Conservation (phyloP, 2,113 vertebrate species). For the Struthio camelus region DNA sequence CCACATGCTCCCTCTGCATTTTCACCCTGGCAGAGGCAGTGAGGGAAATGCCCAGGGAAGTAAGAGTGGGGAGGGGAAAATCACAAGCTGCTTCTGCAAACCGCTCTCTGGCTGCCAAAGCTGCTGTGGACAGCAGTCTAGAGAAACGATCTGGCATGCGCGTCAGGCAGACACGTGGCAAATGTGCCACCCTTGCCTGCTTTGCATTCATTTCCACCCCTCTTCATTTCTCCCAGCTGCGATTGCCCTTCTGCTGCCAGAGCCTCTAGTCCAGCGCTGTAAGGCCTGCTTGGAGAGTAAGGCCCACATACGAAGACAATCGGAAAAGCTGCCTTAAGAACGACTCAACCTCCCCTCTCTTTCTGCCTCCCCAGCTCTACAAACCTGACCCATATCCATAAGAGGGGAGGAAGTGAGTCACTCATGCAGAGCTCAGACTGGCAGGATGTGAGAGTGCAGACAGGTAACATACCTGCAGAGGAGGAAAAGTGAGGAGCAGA, state of each 20-base stretch:
- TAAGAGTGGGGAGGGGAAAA: neutral
- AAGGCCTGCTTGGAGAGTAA: neutral
- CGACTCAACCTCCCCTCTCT: slow-evolving; percentile 22
- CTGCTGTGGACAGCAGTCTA: neutral
- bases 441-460: slow-evolving; percentile 49
- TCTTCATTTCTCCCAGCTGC: neutral
- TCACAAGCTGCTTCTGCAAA: neutral
- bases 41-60: neutral
- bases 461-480: slow-evolving; percentile 72
- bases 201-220: slow-evolving; percentile 1
- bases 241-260: neutral
- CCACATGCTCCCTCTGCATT: neutral
- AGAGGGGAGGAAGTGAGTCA: slow-evolving; percentile 50
- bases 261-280: neutral
- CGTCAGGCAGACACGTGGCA: neutral
- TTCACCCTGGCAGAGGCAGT: neutral
- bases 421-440: slow-evolving; percentile 68
- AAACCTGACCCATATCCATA: slow-evolving; percentile 61
- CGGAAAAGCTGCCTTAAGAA: neutral
- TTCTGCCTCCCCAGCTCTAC: slow-evolving; percentile 53
- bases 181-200: neutral
- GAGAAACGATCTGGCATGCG: neutral
- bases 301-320: neutral
- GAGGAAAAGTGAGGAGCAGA: slow-evolving; percentile 57
- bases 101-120: neutral